A percentile compares a stretch with the other conserved stretches of the same genome.
These are phyloP conservation scores for Upupa epops DNA, from an alignment of 2,113 vertebrate genomes.

Conservation along the genomic window DNA sequence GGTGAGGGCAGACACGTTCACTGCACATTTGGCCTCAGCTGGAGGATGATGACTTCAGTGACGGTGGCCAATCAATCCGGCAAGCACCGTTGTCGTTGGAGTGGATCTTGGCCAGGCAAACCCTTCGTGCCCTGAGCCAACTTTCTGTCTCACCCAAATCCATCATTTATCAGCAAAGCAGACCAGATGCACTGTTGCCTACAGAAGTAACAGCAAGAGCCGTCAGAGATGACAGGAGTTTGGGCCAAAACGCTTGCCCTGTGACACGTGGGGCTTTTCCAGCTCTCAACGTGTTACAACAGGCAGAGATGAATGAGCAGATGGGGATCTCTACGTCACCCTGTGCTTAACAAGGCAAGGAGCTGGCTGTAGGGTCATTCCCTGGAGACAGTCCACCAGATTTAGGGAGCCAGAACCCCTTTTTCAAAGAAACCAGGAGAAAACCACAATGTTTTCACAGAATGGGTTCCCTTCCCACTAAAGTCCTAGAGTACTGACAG, in stretches of 20 bases:
- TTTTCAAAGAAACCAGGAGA: slow-evolving; percentile 29
- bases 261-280: neutral
- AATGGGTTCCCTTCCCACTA: slow-evolving; percentile 38
- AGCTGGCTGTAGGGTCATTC: neutral
- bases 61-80: slow-evolving; percentile 34
- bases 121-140: slow-evolving; percentile 55
- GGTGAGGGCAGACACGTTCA: neutral
- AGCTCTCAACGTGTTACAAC: neutral
- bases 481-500: neutral
- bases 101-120: slow-evolving; percentile 10
- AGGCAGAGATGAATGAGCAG: neutral
- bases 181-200: slow-evolving; percentile 46
- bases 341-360: neutral
- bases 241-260: neutral
- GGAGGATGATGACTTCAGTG: neutral
- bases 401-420: slow-evolving; percentile 12
- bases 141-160: slow-evolving; percentile 49
- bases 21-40: neutral
- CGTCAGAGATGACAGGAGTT: slow-evolving; percentile 33
- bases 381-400: slow-evolving; percentile 29
- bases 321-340: neutral
- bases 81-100: slow-evolving; percentile 65
- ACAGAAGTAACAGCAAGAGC: slow-evolving; percentile 17
- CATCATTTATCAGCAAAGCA: slow-evolving; percentile 36
- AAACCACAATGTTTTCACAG: slow-evolving; percentile 40